Evolutionary conservation across 2,888 invertebrate species (phyloP).

Genomic region (Synergus itoensis): DNA sequence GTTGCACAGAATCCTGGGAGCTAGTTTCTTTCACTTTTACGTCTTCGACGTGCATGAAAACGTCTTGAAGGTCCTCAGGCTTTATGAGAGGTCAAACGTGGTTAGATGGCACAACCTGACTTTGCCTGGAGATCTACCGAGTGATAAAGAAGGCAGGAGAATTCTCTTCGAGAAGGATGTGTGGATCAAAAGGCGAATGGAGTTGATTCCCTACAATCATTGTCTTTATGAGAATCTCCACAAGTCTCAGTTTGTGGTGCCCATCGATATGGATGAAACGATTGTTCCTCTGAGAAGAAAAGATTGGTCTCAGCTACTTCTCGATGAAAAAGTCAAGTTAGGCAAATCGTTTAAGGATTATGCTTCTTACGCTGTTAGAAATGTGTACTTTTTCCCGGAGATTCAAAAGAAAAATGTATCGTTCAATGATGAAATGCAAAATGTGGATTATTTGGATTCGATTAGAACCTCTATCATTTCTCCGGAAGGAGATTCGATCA

Average conservation of each 20-base stretch:
- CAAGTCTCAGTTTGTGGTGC: conserved; percentile 83
- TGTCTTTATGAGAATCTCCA: conserved; percentile 86
- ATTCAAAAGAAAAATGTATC: conserved; percentile 59
- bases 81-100: conserved; percentile 79
- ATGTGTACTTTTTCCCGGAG: conserved; percentile 85
- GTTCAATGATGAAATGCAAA: conserved; percentile 54
- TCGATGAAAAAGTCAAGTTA: conserved; percentile 75
- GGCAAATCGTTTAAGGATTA: conserved; percentile 77
- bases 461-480: conserved; percentile 82
- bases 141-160: conserved; percentile 73
- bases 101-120: conserved; percentile 70
- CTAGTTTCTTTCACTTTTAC: conserved; percentile 84
- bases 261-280: conserved; percentile 87
- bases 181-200: conserved; percentile 86
- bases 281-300: conserved; percentile 83
- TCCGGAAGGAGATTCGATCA: conserved; percentile 83
- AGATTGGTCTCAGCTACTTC: conserved; percentile 82
- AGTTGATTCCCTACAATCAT: conserved; percentile 88
- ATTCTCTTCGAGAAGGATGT: conserved; percentile 77
- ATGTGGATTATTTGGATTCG: conserved; percentile 79
- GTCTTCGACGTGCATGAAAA: conserved; percentile 81
- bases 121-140: conserved; percentile 77
- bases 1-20: conserved; percentile 84
- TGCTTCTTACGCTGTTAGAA: conserved; percentile 83
- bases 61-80: conserved; percentile 80